Base-by-base conservation (phyloP, 1,140 invertebrate species). In the Colletes latitarsis region DNA sequence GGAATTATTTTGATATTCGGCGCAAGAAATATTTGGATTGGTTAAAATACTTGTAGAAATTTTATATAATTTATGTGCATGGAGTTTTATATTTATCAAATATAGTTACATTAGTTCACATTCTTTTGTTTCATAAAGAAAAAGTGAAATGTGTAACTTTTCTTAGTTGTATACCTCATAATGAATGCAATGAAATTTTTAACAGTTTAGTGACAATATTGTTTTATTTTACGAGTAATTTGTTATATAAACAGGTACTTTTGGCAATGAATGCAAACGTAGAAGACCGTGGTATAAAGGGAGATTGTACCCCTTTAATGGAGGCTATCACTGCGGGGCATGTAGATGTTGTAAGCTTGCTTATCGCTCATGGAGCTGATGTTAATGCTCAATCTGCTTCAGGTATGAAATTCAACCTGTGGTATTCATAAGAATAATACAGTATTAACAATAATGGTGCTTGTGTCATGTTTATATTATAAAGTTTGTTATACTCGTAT, bases 231-330 rank as follows among this genome's bases (percentile, higher is more conserved):
- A 49, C 49, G 30, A 60, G 0, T 58, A 73, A 49, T 8, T 80
- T 62, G 39, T 79, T 72, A 41, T 71, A n/a, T 19, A 17, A 64
- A 17, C 89, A 98, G 97, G 97, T 99, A 89, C 94, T 99, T 85
- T 94, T 99, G 88, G 98, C 98, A 52, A 99, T 99, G 98, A 97
- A 97, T 93, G 98, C 98, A 52, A 99, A 99, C 94, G 98, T 99
- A 62, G 98, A 99, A 94, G 98, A 99, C 92, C 95, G 98, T 62
- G 98, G 98, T 49, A 97, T 98, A 88, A 98, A 98, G 94, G 97
- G 97, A 81, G 98, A 99, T 93, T 99, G 98, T 91, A 99, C 98
- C 77, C 98, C 98, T 41, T 94, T 99, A 82, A 99, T 99, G 98
- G 98, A 99, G 93, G 98, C 98, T 77, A 97, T 98, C 53, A 98